Conservation (phyloP, 2,888 invertebrate species). For the Heliconius ismenius region DNA sequence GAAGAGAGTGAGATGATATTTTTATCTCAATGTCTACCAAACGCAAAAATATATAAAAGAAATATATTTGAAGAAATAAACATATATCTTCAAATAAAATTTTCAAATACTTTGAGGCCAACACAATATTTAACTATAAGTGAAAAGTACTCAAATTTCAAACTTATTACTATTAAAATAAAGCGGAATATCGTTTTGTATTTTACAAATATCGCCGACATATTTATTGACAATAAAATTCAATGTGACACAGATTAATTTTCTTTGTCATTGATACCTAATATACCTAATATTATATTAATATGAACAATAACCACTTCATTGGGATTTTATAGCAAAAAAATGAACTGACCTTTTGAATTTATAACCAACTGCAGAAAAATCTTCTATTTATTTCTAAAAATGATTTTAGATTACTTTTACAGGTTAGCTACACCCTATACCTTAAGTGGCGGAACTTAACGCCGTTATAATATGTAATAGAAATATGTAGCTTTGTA, state of each 20-base stretch:
- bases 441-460: too few species aligned
- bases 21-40: background rate
- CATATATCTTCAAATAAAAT: background rate
- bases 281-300: slow-evolving; percentile 16
- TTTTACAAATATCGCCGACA: slow-evolving; percentile 14
- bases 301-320: slow-evolving; percentile 13
- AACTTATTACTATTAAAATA: background rate
- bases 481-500: background rate
- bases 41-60: background rate
- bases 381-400: background rate
- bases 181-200: background rate
- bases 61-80: too few species aligned
- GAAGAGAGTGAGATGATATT: background rate
- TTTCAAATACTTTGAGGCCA: slow-evolving; percentile 5
- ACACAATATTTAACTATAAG: background rate
- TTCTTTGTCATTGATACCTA: slow-evolving; percentile 24
- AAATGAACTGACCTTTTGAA: background rate
- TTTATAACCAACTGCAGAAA: background rate
- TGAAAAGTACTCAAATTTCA: background rate
- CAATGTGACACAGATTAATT: slow-evolving; percentile 24
- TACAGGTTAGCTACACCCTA: too few species aligned
- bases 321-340: slow-evolving; percentile 8
- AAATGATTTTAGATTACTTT: too few species aligned
- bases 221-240: slow-evolving; percentile 25
- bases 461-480: too few species aligned